Evolutionary conservation across 1,140 invertebrate genomes (phyloP), one percentile per base, ranked within the genome.

Genomic region (Meloidogyne chitwoodi): DNA sequence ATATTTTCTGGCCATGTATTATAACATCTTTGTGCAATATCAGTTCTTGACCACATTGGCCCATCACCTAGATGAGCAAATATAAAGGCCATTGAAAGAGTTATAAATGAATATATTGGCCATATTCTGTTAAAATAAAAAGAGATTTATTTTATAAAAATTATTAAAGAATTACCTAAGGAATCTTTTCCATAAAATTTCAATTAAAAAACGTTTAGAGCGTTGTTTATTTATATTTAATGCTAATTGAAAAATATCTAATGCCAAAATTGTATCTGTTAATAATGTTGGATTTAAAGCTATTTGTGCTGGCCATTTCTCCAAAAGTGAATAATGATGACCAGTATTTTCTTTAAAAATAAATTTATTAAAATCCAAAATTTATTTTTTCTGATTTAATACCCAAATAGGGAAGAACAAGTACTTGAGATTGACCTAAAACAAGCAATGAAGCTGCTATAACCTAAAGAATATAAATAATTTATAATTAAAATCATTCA

Each of bases 21-120:
- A 24, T 19, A 41, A 73, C 80, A 81, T 38, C 80, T 65, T 12
- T 74, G 22, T 10, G 81, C 26, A 5, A 81, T 29, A 63, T 83
- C 80, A 67, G 61, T 80, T 24, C 81, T 78, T 31, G 80, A 82
- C 80, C 80, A 81, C 80, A 81, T 81, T n/a, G 80, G 80, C 1
- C 80, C 80, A 31, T 75, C 76, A 19, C 80, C 80, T 14, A 81
- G 38, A 56, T 76, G 68, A 67, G 71, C 48, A 68, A 74, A 81
- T 44, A 80, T 16, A 62, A 68, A 56, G 8, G 80, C 64, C 34
- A 83, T 76, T 27, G 81, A 76, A 31, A 73, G 31, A 2, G 69
- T 76, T 24, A 81, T 64, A 64, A 83, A 74, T 63, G 76, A 67
- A 63, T 81, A 81, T 16, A 71, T 34, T 19, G 80, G 80, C 78